Base-by-base conservation (phyloP, 2,888 invertebrate genomes). In the Piscicola geometra region DNA sequence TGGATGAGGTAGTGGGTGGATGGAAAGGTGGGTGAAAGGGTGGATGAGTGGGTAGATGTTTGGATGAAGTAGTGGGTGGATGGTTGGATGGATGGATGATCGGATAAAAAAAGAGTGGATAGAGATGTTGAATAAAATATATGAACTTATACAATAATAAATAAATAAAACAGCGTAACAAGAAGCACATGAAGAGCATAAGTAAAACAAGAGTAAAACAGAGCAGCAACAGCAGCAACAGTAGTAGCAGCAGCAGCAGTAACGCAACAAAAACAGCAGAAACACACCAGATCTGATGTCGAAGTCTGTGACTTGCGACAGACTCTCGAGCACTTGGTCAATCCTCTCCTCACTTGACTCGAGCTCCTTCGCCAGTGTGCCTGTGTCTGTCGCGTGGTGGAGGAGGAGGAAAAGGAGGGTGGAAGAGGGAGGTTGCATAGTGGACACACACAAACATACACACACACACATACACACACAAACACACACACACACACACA, bases 401-500 rank as follows among this genome's bases (percentile, higher is more conserved):
- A 64, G 9, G 64, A n/a, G 52, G 89, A 87, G 87, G 81, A 89
- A 86, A 0, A 93, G 91, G 35, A 90, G 83, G 12, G 85, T 84
- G 82, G 96, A 96, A 70, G 93, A 93, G 86, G 95, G 95, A 0
- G 96, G 95, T 87, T 96, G 96, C 79, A 96, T 92, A 85, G n/a
- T n/a, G n/a, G n/a, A n/a, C n/a, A n/a, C n/a, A n/a, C n/a, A n/a
- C n/a, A n/a, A n/a, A n/a, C n/a, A n/a, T n/a, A 47, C 9, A 47
- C 9, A 47, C 50, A 21, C 9, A 47, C 9, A 47, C 9, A 47
- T 21, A 47, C 9, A 47, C 12, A 47, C 21, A 21, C 9, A 47
- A 47, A 21, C n/a, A 35, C 1, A 30, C 9, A 50, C 5, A 21
- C 0, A n/a, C n/a, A n/a, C n/a, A n/a, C n/a, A n/a, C n/a, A n/a